Evolutionary conservation across 2,797 vertebrate genomes (phyloP).

Genomic region (Lacerta bilineata): DNA sequence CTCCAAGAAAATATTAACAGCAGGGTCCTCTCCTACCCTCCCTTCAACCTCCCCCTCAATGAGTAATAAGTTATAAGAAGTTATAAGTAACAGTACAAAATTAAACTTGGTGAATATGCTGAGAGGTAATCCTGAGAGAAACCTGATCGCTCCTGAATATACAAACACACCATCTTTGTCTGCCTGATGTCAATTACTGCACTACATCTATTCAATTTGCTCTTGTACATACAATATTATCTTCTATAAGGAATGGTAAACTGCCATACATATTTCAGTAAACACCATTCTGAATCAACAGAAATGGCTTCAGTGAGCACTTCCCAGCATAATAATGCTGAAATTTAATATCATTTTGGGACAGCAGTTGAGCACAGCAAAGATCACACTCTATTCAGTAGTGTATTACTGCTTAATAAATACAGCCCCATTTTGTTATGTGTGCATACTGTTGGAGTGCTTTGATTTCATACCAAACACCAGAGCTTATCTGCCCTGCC

Average conservation of each 20-base stretch:
- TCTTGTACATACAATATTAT: slow-evolving; percentile 70
- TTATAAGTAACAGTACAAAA: slow-evolving; percentile 73
- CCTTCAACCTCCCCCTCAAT: slow-evolving; percentile 38
- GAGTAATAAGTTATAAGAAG: slow-evolving; percentile 60
- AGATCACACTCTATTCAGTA: slow-evolving; percentile 31
- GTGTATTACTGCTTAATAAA: background rate
- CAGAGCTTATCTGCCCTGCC: background rate
- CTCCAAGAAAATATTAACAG: slow-evolving; percentile 65
- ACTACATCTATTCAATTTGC: slow-evolving; percentile 69
- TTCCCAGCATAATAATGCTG: slow-evolving; percentile 49
- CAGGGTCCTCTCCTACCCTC: slow-evolving; percentile 21
- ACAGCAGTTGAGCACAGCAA: slow-evolving; percentile 16
- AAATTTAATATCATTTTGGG: slow-evolving; percentile 52
- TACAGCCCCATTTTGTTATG: background rate
- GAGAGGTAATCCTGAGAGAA: slow-evolving; percentile 73
- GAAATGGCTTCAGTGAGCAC: slow-evolving; percentile 54
- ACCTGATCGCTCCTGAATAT: slow-evolving; percentile 70
- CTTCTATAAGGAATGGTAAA: slow-evolving; percentile 65
- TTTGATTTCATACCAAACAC: background rate
- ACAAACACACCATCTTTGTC: slow-evolving; percentile 68
- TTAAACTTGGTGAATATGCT: slow-evolving; percentile 73
- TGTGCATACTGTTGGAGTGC: background rate
- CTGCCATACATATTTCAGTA: slow-evolving; percentile 62
- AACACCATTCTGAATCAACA: slow-evolving; percentile 68
- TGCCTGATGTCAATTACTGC: slow-evolving; percentile 63